Percentiles rank a stretch among this genome's conserved stretches.
Conservation (phyloP, 1,140 invertebrate species). For the Leucophenga varia region DNA sequence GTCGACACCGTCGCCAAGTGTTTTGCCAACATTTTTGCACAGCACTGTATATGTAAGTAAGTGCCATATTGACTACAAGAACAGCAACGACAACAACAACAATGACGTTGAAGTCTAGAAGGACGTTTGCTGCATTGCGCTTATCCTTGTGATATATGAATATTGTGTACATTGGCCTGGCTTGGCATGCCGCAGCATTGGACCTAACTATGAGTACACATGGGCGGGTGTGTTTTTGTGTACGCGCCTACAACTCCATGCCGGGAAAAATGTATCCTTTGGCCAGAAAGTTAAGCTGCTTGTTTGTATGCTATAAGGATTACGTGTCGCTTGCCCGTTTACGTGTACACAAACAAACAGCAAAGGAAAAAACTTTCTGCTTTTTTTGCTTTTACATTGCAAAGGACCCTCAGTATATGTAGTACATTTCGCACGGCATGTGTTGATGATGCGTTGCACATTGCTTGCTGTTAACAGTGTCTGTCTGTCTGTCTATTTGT, state of each 20-base stretch:
- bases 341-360: too few relatives aligned
- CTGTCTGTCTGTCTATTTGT: too few relatives aligned
- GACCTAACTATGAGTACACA: too few relatives aligned
- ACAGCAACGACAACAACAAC: slow-evolving; percentile 16
- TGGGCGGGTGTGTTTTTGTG: too few relatives aligned
- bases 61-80: slow-evolving; percentile 9
- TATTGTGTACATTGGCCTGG: slow-evolving; percentile 48
- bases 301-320: slow-evolving; percentile 38
- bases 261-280: too few relatives aligned
- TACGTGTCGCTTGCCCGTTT: slow-evolving; percentile 9
- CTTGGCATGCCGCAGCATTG: too few relatives aligned
- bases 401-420: too few relatives aligned
- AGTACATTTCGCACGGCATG: too few relatives aligned
- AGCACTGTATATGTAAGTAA: background rate
- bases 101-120: slow-evolving; percentile 46
- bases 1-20: slow-evolving; percentile 16
- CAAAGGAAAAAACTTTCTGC: too few relatives aligned
- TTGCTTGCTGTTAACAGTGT: too few relatives aligned
- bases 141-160: slow-evolving; percentile 57
- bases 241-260: background rate
- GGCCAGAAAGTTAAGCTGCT: slow-evolving; percentile 41
- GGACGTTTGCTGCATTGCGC: slow-evolving; percentile 57
- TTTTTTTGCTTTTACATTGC: too few relatives aligned
- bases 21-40: background rate
- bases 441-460: too few relatives aligned